Evolutionary conservation across 2,113 vertebrate genomes (phyloP).

Genomic region (Cnemophilus loriae): DNA sequence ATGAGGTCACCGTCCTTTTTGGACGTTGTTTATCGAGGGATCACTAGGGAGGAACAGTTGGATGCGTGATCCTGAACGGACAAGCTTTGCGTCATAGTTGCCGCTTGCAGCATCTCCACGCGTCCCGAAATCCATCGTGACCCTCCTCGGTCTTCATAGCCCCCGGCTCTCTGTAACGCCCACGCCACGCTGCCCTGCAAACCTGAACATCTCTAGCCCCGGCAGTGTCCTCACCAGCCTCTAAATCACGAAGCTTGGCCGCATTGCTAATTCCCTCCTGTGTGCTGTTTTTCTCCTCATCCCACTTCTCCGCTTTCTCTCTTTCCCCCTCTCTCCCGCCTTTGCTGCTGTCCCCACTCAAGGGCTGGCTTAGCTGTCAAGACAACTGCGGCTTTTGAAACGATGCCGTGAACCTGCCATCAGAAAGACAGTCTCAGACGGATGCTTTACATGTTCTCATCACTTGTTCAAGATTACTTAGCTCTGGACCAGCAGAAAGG

Average conservation of each 20-base stretch:
- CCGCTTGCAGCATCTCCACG: conserved; percentile 13
- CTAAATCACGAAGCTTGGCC: not conserved
- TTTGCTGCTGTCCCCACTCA: not conserved
- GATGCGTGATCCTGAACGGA: conserved; percentile 44
- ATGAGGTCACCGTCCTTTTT: conserved; percentile 51
- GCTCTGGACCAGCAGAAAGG: not conserved
- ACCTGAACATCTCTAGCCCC: not conserved
- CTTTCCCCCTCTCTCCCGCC: not conserved
- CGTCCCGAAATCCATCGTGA: not conserved
- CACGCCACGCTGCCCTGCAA: conserved; percentile 7
- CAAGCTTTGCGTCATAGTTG: conserved; percentile 45
- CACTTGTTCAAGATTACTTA: not conserved
- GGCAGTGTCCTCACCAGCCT: not conserved
- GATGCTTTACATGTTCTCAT: not conserved
- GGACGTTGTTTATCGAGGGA: conserved; percentile 47
- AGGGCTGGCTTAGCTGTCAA: conserved; percentile 27
- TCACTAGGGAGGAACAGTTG: conserved; percentile 39
- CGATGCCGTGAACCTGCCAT: not conserved
- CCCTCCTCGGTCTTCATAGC: not conserved
- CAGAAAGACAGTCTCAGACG: not conserved
- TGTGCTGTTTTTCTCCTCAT: not conserved
- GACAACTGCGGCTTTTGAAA: not conserved
- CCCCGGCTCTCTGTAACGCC: not conserved
- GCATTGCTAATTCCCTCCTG: not conserved
- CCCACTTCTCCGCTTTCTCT: not conserved